phyloP scores from a whole-genome alignment of 2,888 invertebrate genomes.

The Brenthis daphne region DNA sequence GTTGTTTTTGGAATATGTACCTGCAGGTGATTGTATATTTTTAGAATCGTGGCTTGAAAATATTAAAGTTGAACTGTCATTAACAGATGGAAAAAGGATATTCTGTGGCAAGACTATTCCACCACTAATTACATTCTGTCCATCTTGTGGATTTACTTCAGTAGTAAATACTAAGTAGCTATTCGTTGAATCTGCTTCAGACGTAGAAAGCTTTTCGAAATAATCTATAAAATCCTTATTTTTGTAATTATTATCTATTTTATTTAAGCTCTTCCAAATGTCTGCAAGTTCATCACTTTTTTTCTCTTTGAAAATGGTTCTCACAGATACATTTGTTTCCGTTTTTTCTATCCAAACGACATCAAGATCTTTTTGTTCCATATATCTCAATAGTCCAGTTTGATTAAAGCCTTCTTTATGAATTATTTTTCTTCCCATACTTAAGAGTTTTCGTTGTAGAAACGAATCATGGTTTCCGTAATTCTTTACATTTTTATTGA shows the following conservation, averaged over 20 bases:
- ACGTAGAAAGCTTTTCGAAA: slow-evolving; percentile 17
- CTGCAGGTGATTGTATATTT: neutral
- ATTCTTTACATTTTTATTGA: slow-evolving; percentile 34
- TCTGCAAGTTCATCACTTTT: slow-evolving; percentile 41
- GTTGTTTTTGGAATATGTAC: too few species aligned
- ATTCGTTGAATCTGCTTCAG: slow-evolving; percentile 2
- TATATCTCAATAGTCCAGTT: slow-evolving; percentile 61
- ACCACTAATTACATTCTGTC: neutral
- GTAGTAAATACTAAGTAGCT: neutral
- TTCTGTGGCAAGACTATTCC: neutral
- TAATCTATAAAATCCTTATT: slow-evolving; percentile 30
- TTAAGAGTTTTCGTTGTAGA: slow-evolving; percentile 66
- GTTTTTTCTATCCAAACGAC: slow-evolving; percentile 56
- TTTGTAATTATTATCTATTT: slow-evolving; percentile 16
- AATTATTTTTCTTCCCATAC: slow-evolving; percentile 67
- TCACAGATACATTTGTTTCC: slow-evolving; percentile 47
- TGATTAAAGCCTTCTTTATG: slow-evolving; percentile 57
- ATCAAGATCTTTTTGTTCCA: slow-evolving; percentile 64
- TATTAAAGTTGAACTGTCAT: too few species aligned
- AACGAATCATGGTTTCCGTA: slow-evolving; percentile 47
- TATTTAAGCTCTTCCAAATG: slow-evolving; percentile 49
- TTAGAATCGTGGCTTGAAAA: neutral
- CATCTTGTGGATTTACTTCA: neutral
- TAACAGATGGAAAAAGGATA: too few species aligned
- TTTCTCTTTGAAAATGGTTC: slow-evolving; percentile 50